Evolutionary conservation across 2,888 invertebrate genomes (phyloP).

Genomic region (Melipona beecheii): DNA sequence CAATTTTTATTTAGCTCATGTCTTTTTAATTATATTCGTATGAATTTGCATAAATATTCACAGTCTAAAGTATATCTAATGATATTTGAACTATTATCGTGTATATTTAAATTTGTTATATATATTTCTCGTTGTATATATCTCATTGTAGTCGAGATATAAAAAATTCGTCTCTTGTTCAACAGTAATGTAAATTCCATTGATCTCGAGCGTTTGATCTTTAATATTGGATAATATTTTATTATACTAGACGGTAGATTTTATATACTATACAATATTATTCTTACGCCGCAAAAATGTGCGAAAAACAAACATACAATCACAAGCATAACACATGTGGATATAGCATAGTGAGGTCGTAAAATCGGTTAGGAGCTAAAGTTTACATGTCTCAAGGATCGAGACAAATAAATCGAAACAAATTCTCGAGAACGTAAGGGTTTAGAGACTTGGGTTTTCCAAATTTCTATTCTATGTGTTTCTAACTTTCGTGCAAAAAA

Average conservation of each 20-base stretch:
- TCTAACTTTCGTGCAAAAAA: too few species aligned
- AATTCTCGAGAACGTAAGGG: neutral
- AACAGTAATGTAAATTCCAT: neutral
- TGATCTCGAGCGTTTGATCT: neutral
- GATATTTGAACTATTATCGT: neutral
- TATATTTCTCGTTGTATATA: too few species aligned
- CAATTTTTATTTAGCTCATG: too few species aligned
- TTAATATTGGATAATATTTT: neutral
- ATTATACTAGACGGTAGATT: neutral
- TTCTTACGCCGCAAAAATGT: neutral
- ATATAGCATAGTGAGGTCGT: neutral
- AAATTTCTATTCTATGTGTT: too few species aligned
- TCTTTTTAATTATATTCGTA: too few species aligned
- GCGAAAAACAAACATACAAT: neutral
- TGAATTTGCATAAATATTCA: too few species aligned
- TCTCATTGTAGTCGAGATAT: neutral
- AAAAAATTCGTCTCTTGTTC: neutral
- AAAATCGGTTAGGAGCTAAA: constrained; percentile 13
- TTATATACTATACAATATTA: neutral
- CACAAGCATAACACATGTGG: neutral
- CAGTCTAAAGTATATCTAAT: neutral
- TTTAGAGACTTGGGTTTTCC: neutral
- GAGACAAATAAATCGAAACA: neutral
- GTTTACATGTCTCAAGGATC: neutral
- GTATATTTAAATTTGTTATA: too few species aligned